Evolutionary conservation across 2,797 vertebrate species (phyloP).

Genomic region (Melanotaenia maccullochi): DNA sequence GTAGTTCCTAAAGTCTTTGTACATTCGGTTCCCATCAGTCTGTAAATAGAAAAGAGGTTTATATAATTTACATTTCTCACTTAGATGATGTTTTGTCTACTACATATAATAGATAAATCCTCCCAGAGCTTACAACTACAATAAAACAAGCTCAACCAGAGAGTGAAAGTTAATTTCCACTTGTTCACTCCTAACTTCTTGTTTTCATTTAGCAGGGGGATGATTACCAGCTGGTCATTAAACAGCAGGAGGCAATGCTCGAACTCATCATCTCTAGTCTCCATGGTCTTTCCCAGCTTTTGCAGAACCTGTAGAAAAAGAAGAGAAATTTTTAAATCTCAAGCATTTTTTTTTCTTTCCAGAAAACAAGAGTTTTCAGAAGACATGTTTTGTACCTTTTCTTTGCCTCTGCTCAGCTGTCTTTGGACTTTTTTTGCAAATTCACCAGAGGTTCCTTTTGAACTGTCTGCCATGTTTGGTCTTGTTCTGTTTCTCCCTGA

Average conservation of each 20-base stretch:
- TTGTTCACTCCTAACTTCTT: neutral
- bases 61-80: constrained; percentile 9
- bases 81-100: constrained; percentile 22
- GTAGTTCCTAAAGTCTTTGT: constrained; percentile 92
- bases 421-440: constrained; percentile 93
- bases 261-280: constrained; percentile 92
- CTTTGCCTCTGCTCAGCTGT: constrained; percentile 90
- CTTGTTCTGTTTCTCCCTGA: constrained; percentile 36
- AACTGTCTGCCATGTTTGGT: constrained; percentile 69
- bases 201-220: neutral
- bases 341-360: neutral
- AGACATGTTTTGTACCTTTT: constrained; percentile 85
- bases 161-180: no score
- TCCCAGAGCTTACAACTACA: neutral
- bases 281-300: constrained; percentile 90
- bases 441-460: constrained; percentile 83
- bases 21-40: constrained; percentile 89
- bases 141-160: neutral
- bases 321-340: neutral
- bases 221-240: constrained; percentile 90
- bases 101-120: constrained; percentile 7
- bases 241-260: constrained; percentile 84
- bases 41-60: constrained; percentile 64
- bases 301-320: constrained; percentile 87
- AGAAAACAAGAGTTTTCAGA: neutral